Evolutionary conservation across 2,113 vertebrate genomes (phyloP).

Genomic region (Myiozetetes cayanensis): DNA sequence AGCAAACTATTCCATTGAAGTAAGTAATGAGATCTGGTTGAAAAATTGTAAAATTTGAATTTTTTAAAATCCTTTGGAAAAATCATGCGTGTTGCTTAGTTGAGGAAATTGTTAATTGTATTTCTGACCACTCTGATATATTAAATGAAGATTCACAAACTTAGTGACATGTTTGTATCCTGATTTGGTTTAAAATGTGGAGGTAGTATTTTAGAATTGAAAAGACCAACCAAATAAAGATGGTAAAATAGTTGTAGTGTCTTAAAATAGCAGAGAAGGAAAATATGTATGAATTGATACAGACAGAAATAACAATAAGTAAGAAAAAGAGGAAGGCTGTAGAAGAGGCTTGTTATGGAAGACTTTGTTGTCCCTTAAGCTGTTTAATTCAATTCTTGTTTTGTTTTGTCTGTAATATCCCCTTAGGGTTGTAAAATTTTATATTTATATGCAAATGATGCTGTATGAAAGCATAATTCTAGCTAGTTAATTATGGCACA

Average conservation of each 20-base stretch:
- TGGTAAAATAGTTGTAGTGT: background rate
- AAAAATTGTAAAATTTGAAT: background rate
- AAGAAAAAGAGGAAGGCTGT: background rate
- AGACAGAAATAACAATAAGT: background rate
- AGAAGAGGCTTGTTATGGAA: background rate
- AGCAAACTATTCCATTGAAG: background rate
- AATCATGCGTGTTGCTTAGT: background rate
- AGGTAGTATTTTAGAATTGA: background rate
- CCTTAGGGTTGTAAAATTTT: slow-evolving; percentile 17
- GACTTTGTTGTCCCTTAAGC: background rate
- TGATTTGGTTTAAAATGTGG: background rate
- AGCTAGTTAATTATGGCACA: slow-evolving; percentile 33
- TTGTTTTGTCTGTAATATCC: background rate
- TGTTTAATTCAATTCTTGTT: slow-evolving; percentile 23
- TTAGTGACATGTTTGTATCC: background rate
- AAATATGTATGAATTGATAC: background rate
- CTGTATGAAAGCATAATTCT: slow-evolving; percentile 17
- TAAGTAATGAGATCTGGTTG: background rate
- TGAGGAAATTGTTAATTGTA: background rate
- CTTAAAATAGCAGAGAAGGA: background rate
- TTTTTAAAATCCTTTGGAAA: background rate
- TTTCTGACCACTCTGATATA: background rate
- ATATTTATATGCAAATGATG: slow-evolving; percentile 54
- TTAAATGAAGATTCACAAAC: background rate
- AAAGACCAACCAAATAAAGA: background rate